phyloP scores from a whole-genome alignment of 2,113 vertebrate species.

The Xenopus laevis region DNA sequence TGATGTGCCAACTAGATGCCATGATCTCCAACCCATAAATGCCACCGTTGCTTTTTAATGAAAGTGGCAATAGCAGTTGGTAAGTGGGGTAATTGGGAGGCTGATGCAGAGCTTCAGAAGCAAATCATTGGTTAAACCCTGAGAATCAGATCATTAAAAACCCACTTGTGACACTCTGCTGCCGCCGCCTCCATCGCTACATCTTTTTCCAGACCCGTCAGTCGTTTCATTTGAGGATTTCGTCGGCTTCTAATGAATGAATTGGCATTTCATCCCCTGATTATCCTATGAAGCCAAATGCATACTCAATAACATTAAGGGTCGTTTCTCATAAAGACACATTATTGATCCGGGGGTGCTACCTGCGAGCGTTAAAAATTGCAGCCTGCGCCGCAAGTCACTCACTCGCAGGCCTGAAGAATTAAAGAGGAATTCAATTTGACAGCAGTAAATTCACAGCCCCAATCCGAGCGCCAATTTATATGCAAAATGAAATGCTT shows the following conservation, averaged over 20 bases:
- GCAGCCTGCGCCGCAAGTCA: slow-evolving; percentile 81
- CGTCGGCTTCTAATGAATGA: slow-evolving; percentile 88
- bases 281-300: slow-evolving; percentile 88
- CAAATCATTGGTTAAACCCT: slow-evolving; percentile 29
- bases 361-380: slow-evolving; percentile 91
- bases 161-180: slow-evolving; percentile 72
- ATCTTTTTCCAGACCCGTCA: slow-evolving; percentile 80
- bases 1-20: too few species aligned
- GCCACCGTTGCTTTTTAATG: too few species aligned
- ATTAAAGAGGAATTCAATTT: slow-evolving; percentile 99
- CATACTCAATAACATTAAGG: slow-evolving; percentile 89
- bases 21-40: too few species aligned
- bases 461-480: slow-evolving; percentile 86
- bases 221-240: slow-evolving; percentile 69
- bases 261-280: slow-evolving; percentile 97
- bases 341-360: slow-evolving; percentile 87
- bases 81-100: too few species aligned
- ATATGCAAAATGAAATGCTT: slow-evolving; percentile 94
- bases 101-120: too few species aligned
- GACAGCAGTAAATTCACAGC: slow-evolving; percentile 94
- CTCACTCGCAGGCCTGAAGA: slow-evolving; percentile 88
- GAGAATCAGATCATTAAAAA: slow-evolving; percentile 65
- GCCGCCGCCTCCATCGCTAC: slow-evolving; percentile 54
- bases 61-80: too few species aligned
- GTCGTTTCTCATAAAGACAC: slow-evolving; percentile 98